phyloP scores from a whole-genome alignment of 2,113 vertebrate genomes.

The Urocitellus parryii region DNA sequence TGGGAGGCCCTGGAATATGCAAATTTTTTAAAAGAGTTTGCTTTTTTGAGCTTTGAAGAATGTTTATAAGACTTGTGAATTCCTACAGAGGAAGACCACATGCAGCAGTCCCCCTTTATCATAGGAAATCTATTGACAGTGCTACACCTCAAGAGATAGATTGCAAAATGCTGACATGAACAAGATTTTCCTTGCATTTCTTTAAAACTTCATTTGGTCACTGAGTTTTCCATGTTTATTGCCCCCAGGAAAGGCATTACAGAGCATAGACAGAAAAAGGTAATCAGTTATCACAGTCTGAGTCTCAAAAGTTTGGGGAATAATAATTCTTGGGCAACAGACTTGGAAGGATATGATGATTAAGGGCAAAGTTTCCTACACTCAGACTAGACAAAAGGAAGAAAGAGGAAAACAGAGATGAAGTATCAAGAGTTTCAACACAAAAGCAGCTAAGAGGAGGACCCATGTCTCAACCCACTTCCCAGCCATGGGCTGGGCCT shows the following conservation, averaged over 20 bases:
- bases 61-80: not conserved
- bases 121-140: not conserved
- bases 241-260: not conserved
- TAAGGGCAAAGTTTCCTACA: not conserved
- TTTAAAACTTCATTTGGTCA: not conserved
- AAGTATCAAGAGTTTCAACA: not conserved
- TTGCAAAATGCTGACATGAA: constrained; percentile 4
- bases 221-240: constrained; percentile 16
- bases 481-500: not conserved
- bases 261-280: not conserved
- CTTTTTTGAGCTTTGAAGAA: not conserved
- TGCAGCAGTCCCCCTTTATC: not conserved
- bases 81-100: not conserved
- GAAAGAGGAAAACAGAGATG: not conserved
- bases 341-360: not conserved
- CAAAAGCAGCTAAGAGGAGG: not conserved
- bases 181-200: not conserved
- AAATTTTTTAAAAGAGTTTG: not conserved
- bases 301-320: constrained; percentile 36
- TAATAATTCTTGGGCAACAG: not conserved
- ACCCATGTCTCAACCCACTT: not conserved
- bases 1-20: not conserved
- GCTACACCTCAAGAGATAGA: not conserved
- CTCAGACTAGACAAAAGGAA: not conserved
- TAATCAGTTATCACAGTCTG: not conserved